These are phyloP conservation scores for Eulimnadia texana DNA, from an alignment of 1,140 invertebrate species.

Conservation along the genomic window DNA sequence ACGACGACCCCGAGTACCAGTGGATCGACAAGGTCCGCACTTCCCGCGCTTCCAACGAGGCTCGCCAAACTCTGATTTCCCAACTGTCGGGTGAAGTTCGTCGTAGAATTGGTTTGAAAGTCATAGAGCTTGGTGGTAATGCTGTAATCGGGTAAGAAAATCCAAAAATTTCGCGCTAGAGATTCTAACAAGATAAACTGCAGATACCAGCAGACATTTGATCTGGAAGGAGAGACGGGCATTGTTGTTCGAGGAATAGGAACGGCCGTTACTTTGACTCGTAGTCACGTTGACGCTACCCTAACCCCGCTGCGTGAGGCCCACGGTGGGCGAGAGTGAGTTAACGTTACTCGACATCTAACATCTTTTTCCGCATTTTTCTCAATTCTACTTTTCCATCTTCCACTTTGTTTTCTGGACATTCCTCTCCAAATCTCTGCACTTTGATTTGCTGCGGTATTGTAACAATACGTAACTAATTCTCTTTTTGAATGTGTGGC, in stretches of 20 bases:
- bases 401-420: not conserved
- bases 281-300: slow-evolving; percentile 13
- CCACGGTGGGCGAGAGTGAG: slow-evolving; percentile 7
- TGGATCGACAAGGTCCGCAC: slow-evolving; percentile 98
- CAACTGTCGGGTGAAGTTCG: slow-evolving; percentile 89
- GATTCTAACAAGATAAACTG: not conserved
- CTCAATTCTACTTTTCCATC: not conserved
- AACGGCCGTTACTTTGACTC: slow-evolving; percentile 59
- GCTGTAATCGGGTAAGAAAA: slow-evolving; percentile 64
- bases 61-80: slow-evolving; percentile 84
- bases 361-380: not conserved
- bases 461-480: too few species aligned
- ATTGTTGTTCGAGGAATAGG: slow-evolving; percentile 83
- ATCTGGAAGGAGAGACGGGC: slow-evolving; percentile 90
- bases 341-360: not conserved
- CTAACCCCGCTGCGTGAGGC: not conserved
- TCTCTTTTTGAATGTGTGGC: too few species aligned
- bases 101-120: slow-evolving; percentile 84
- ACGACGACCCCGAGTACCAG: slow-evolving; percentile 95
- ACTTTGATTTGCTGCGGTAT: too few species aligned
- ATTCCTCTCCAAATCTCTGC: not conserved
- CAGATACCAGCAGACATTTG: slow-evolving; percentile 85
- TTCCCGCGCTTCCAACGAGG: slow-evolving; percentile 89
- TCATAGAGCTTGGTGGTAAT: slow-evolving; percentile 85
- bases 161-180: not conserved